These are phyloP conservation scores for Villa cingulata DNA, from an alignment of 2,888 invertebrate genomes.

Conservation along the genomic window DNA sequence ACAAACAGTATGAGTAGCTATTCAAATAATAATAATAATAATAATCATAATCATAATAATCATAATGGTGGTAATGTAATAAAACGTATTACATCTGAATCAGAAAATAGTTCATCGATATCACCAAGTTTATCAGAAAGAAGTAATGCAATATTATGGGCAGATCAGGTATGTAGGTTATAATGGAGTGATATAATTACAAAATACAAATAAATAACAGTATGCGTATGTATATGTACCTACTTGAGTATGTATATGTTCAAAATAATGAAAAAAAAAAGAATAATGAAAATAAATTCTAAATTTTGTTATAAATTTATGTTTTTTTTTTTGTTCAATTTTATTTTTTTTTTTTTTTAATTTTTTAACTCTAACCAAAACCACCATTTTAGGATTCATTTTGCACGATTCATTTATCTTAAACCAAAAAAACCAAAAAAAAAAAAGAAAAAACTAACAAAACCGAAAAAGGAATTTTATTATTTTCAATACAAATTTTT, in stretches of 20 bases:
- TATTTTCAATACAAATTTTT: too few species aligned
- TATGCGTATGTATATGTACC: too few species aligned
- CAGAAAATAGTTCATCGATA: conserved; percentile 20
- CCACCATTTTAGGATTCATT: conserved; percentile 1
- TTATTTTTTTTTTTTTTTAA: too few species aligned
- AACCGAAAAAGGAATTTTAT: too few species aligned
- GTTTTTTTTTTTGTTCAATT: too few species aligned
- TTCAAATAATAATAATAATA: conserved; percentile 16
- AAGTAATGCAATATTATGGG: conserved; percentile 20
- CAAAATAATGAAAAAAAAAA: too few species aligned
- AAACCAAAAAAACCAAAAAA: background rate
- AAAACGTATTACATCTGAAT: conserved; percentile 17
- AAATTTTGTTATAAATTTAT: too few species aligned
- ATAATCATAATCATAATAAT: conserved; percentile 16
- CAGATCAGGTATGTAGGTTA: conserved; percentile 21
- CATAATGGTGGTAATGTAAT: conserved; percentile 7
- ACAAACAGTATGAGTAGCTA: too few species aligned
- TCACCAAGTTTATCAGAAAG: conserved; percentile 21
- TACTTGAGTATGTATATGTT: too few species aligned
- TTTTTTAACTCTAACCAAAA: too few species aligned
- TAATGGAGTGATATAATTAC: background rate
- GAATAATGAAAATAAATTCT: too few species aligned
- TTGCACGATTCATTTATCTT: conserved; percentile 2
- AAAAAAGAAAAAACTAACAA: background rate
- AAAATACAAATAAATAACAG: background rate